Evolutionary conservation across 2,797 vertebrate genomes (phyloP).

Genomic region (Babyrousa celebensis): DNA sequence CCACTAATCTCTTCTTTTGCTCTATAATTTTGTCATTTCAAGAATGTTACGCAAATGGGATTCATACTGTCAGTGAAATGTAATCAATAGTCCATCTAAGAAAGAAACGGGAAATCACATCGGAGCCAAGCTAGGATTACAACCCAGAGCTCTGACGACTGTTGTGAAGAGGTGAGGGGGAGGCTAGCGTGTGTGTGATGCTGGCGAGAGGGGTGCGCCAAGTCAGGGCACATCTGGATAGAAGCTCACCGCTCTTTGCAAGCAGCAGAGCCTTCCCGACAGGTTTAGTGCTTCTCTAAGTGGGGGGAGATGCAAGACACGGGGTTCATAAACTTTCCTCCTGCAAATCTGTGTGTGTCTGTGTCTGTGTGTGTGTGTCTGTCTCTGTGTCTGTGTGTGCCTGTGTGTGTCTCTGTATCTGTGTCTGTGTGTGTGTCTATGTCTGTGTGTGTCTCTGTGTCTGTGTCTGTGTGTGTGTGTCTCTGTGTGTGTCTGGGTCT

Average conservation of each 20-base stretch:
- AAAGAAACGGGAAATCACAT: not conserved
- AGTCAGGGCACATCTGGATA: no score
- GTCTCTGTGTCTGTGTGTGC: no score
- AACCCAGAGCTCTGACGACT: not conserved
- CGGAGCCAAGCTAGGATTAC: not conserved
- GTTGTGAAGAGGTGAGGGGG: not conserved
- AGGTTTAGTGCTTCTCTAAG: not conserved
- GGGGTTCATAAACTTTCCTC: not conserved
- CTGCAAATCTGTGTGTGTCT: not conserved
- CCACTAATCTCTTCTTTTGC: not conserved
- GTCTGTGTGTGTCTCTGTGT: no score
- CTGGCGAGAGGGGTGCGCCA: fast-evolving
- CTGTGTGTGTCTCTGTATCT: no score
- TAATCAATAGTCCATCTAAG: not conserved
- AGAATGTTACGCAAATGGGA: no score
- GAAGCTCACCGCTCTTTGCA: not conserved
- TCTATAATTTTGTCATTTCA: not conserved
- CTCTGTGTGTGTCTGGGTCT: no score
- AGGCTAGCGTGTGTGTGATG: not conserved
- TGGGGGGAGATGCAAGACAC: not conserved
- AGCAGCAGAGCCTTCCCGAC: fast-evolving
- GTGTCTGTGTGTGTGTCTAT: no score
- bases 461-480: no score
- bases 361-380: no score
- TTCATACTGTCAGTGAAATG: not conserved